phyloP scores from a whole-genome alignment of 2,888 invertebrate genomes.

The Eurytoma adleriae region DNA sequence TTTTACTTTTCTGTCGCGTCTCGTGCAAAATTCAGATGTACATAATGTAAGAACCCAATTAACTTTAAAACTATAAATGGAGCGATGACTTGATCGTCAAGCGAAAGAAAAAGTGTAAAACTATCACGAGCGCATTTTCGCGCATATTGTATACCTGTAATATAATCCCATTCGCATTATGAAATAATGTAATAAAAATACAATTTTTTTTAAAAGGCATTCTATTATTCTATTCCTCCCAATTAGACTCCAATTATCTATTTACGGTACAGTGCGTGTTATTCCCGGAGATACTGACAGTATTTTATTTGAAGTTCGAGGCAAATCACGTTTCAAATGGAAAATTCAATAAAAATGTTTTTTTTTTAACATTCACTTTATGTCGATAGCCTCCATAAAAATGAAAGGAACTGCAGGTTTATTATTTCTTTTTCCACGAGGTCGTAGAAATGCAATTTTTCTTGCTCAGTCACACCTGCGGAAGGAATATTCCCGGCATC shows the following conservation, averaged over 20 bases:
- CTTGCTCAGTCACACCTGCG: not conserved
- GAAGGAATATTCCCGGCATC: not conserved
- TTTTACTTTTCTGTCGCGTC: not conserved
- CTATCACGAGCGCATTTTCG: not conserved
- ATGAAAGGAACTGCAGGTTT: not conserved
- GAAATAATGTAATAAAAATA: conserved; percentile 44
- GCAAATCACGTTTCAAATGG: no score
- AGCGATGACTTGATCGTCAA: not conserved
- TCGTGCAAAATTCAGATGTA: not conserved
- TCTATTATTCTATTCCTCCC: not conserved
- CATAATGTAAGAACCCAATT: not conserved
- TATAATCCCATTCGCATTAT: conserved; percentile 33
- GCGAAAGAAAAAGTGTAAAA: not conserved
- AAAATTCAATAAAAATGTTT: no score
- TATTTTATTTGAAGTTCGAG: no score
- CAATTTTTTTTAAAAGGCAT: conserved; percentile 29
- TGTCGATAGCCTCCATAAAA: conserved; percentile 4
- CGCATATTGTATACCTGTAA: conserved; percentile 39
- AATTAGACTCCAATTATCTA: no score
- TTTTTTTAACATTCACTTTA: not conserved
- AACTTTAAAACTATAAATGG: conserved; percentile 4
- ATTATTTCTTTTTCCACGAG: not conserved
- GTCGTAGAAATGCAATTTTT: conserved; percentile 13
- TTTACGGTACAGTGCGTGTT: not conserved
- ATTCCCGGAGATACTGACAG: no score